These are phyloP conservation scores for Varecia variegata DNA, from an alignment of 2,797 vertebrate species.

Conservation along the genomic window DNA sequence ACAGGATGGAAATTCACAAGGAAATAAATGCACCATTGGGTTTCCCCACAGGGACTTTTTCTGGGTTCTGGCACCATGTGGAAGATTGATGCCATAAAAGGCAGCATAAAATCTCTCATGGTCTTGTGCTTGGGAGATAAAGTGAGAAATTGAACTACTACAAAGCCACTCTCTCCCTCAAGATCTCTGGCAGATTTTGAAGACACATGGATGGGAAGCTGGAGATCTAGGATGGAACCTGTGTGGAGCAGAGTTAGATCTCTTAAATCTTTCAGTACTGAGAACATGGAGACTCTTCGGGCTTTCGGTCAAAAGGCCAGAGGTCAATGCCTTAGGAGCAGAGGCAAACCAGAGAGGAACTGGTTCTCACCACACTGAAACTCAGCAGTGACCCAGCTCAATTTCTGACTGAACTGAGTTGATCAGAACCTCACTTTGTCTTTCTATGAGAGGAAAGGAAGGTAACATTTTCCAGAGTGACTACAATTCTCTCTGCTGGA, in stretches of 20 bases:
- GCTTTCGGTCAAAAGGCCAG: background rate
- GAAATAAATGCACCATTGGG: background rate
- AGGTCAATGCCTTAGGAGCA: background rate
- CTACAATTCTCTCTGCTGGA: background rate
- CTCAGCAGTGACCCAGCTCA: background rate
- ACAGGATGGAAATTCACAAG: background rate
- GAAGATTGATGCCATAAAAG: background rate
- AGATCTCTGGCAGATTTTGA: background rate
- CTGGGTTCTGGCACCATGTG: background rate
- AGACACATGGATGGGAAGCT: background rate
- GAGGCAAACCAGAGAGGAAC: background rate
- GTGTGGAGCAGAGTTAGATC: background rate
- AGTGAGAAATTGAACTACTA: background rate
- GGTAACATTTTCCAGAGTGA: background rate
- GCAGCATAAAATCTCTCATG: background rate
- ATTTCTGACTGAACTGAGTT: background rate
- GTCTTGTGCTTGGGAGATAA: background rate
- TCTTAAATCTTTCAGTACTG: background rate
- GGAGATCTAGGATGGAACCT: background rate
- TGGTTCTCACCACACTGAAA: background rate
- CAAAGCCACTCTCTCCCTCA: background rate
- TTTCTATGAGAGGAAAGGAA: background rate
- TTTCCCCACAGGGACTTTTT: background rate
- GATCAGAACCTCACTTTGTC: background rate
- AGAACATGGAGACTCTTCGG: background rate